A percentile compares a stretch with the other conserved stretches of the same genome.
phyloP scores from a whole-genome alignment of 2,797 vertebrate genomes.

The Rachycentron canadum region DNA sequence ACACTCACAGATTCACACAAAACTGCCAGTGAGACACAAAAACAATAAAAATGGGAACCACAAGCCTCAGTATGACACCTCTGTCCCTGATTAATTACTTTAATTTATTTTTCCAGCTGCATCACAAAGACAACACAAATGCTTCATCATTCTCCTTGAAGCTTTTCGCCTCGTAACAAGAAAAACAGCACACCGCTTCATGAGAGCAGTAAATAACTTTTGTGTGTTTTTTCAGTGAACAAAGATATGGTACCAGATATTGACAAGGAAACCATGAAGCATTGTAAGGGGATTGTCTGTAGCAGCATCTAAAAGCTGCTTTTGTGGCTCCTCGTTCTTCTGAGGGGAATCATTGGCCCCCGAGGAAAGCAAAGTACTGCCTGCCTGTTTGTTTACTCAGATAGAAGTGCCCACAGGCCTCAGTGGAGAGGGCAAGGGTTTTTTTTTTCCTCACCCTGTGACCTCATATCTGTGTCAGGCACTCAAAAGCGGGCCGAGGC shows the following conservation, averaged over 20 bases:
- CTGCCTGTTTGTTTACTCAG: constrained; percentile 70
- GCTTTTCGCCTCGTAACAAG: constrained; percentile 18
- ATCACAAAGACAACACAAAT: constrained; percentile 49
- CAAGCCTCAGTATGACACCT: constrained; percentile 50
- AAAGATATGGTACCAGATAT: constrained; percentile 26
- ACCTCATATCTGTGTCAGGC: constrained; percentile 78
- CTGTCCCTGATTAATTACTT: constrained; percentile 68
- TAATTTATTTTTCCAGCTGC: constrained; percentile 70
- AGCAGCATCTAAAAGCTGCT: constrained; percentile 51
- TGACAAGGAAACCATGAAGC: constrained; percentile 12
- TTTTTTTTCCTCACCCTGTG: constrained; percentile 51
- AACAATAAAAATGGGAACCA: constrained; percentile 46
- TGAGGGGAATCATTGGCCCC: constrained; percentile 45
- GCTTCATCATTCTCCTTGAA: constrained; percentile 34
- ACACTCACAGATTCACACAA: constrained; percentile 19
- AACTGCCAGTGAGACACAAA: constrained; percentile 22
- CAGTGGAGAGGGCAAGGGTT: constrained; percentile 36
- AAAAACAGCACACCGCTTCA: constrained; percentile 21
- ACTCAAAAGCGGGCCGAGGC: constrained; percentile 34
- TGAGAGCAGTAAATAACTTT: not conserved
- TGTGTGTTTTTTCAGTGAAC: constrained; percentile 10
- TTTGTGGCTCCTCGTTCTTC: constrained; percentile 41
- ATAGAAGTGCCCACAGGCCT: constrained; percentile 51
- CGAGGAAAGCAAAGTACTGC: constrained; percentile 50
- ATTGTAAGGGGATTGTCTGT: constrained; percentile 16